Percentiles rank a stretch among this genome's conserved stretches.
phyloP scores from a whole-genome alignment of 2,888 invertebrate genomes.

The Torymus texanus region DNA sequence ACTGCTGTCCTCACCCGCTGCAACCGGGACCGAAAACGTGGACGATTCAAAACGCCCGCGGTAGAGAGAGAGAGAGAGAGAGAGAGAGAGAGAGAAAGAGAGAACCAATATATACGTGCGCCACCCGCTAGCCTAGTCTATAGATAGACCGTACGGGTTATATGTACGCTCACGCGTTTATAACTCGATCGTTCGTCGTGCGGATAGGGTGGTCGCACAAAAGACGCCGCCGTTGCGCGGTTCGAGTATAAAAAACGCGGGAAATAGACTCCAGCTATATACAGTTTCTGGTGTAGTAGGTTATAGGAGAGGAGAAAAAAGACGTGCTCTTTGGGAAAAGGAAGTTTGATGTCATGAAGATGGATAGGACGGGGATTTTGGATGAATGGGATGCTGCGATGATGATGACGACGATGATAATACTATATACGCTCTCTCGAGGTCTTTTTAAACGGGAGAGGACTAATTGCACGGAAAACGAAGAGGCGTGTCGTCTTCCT shows the following conservation, averaged over 20 bases:
- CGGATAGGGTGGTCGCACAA: constrained; percentile 2
- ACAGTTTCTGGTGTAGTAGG: too few species aligned
- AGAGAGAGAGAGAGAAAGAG: not conserved
- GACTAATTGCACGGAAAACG: constrained; percentile 21
- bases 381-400: not conserved
- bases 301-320: too few species aligned
- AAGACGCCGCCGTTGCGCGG: constrained; percentile 15
- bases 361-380: constrained; percentile 5
- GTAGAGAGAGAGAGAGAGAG: not conserved
- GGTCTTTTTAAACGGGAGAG: constrained; percentile 4
- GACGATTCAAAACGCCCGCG: constrained; percentile 2
- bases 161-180: constrained; percentile 41
- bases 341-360: constrained; percentile 18
- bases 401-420: not conserved
- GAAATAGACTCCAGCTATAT: constrained; percentile 15
- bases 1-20: not conserved
- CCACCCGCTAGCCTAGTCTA: constrained; percentile 16
- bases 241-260: constrained; percentile 36
- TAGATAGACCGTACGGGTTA: constrained; percentile 35
- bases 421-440: not conserved
- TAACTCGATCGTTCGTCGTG: constrained; percentile 34
- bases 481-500: too few species aligned
- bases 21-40: not conserved
- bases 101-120: constrained; percentile 8
- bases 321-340: too few species aligned